Evolutionary conservation across 2,797 vertebrate genomes (phyloP).

Genomic region (Chiroxiphia lanceolata): DNA sequence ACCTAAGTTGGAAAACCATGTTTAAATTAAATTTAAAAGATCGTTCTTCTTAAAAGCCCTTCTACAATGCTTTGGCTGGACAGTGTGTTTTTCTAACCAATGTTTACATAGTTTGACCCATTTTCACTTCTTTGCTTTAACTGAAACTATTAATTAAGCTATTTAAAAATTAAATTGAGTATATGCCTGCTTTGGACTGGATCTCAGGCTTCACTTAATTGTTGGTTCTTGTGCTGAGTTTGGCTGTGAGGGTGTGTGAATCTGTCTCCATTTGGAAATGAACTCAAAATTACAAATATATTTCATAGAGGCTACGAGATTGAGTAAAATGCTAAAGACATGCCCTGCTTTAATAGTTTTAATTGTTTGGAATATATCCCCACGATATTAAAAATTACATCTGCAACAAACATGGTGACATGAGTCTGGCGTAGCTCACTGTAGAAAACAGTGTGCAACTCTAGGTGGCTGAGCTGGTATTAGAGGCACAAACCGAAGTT

Average conservation of each 20-base stretch:
- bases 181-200: constrained; percentile 43
- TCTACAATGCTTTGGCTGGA: constrained; percentile 47
- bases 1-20: background rate
- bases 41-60: constrained; percentile 29
- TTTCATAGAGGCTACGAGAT: background rate
- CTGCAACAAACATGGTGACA: background rate
- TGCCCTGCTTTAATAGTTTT: constrained; percentile 44
- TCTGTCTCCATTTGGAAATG: constrained; percentile 44
- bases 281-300: constrained; percentile 47
- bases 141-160: constrained; percentile 66
- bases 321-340: constrained; percentile 20
- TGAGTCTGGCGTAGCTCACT: background rate
- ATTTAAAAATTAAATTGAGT: constrained; percentile 63
- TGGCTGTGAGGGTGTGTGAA: constrained; percentile 59
- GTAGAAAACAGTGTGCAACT: background rate
- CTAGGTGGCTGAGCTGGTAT: background rate
- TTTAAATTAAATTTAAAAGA: constrained; percentile 51
- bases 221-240: constrained; percentile 27
- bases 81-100: constrained; percentile 54
- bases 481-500: background rate
- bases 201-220: constrained; percentile 63
- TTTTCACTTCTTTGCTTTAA: constrained; percentile 53
- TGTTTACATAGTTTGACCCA: constrained; percentile 69
- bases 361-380: constrained; percentile 37
- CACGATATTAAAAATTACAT: constrained; percentile 3